These are phyloP conservation scores for Amphiprion ocellaris DNA, from an alignment of 2,113 vertebrate genomes.

Conservation along the genomic window DNA sequence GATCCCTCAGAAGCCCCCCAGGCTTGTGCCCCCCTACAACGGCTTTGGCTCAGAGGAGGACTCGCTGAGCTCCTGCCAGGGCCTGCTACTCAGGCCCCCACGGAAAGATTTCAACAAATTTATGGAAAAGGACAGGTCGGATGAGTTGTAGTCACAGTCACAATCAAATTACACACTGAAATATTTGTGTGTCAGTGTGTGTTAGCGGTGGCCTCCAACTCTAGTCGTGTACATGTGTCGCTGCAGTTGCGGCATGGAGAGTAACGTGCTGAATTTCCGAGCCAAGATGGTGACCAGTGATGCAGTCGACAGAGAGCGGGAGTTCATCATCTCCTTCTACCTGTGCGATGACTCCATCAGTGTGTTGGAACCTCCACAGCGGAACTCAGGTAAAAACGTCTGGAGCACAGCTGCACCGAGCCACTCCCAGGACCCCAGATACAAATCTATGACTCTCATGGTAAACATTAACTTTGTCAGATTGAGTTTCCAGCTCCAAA, in stretches of 20 bases:
- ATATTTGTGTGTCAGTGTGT: background rate
- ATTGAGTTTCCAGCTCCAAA: constrained; percentile 16
- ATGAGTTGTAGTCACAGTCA: constrained; percentile 6
- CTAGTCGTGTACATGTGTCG: background rate
- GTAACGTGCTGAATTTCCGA: constrained; percentile 86
- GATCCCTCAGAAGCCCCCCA: constrained; percentile 75
- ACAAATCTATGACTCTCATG: constrained; percentile 29
- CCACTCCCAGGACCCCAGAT: background rate
- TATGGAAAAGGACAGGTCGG: constrained; percentile 91
- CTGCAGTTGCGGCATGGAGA: constrained; percentile 84
- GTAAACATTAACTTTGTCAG: constrained; percentile 30
- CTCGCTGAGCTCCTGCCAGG: constrained; percentile 88
- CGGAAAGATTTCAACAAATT: constrained; percentile 87
- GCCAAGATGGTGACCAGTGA: constrained; percentile 85
- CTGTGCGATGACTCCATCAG: constrained; percentile 90
- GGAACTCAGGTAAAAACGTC: constrained; percentile 88
- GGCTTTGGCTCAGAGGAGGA: constrained; percentile 97
- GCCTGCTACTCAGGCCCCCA: constrained; percentile 83
- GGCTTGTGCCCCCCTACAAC: constrained; percentile 88
- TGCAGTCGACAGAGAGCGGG: constrained; percentile 77
- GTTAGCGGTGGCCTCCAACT: background rate
- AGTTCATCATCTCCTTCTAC: constrained; percentile 90
- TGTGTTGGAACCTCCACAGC: constrained; percentile 86
- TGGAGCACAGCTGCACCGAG: background rate
- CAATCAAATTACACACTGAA: constrained; percentile 20